Conservation (phyloP, 1,140 invertebrate genomes). For the Penaeus chinensis region DNA sequence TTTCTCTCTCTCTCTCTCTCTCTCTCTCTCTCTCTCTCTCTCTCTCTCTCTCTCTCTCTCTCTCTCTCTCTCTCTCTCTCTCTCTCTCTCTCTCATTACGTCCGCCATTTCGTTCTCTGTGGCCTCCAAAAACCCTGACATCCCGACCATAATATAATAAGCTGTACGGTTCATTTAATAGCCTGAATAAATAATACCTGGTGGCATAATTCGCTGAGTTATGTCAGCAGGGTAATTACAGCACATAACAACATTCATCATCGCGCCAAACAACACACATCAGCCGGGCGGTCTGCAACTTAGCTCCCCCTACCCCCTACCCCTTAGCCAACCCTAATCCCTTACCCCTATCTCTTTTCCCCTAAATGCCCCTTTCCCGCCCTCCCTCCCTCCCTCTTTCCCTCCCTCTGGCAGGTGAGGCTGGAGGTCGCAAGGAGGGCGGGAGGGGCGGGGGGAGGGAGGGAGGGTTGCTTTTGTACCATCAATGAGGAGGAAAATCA, state of each 20-base stretch:
- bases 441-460: neutral
- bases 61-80: too few species aligned
- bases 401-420: neutral
- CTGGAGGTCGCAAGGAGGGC: neutral
- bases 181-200: slow-evolving; percentile 19
- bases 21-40: too few species aligned
- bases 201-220: slow-evolving; percentile 30
- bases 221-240: slow-evolving; percentile 27
- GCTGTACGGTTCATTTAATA: slow-evolving; percentile 22
- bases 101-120: too few species aligned
- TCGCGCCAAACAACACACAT: neutral
- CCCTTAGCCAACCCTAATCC: neutral
- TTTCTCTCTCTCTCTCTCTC: too few species aligned
- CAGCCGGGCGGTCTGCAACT: neutral
- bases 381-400: neutral
- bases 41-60: too few species aligned
- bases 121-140: neutral
- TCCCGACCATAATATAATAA: slow-evolving; percentile 3
- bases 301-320: neutral
- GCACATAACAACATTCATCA: slow-evolving; percentile 4
- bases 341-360: neutral
- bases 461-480: too few species aligned
- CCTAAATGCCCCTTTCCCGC: neutral
- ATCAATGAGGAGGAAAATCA: neutral
- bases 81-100: too few species aligned